Evolutionary conservation across 2,888 invertebrate genomes (phyloP).

Genomic region (Automeris io): DNA sequence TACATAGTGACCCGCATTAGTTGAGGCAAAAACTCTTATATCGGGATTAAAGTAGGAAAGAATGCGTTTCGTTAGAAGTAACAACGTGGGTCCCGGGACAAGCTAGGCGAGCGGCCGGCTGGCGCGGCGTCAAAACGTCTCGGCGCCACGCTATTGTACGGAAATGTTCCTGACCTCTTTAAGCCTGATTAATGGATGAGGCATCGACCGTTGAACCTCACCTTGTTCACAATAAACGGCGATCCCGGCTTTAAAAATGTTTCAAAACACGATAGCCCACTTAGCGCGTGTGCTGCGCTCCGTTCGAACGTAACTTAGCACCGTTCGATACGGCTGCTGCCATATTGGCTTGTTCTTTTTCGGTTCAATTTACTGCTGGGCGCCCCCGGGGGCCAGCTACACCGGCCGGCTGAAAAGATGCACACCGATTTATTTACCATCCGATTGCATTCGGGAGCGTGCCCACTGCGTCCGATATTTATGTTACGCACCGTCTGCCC

Average conservation of each 20-base stretch:
- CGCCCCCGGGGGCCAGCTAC: conserved; percentile 53
- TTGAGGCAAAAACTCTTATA: conserved; percentile 1
- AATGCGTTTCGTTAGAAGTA: conserved; percentile 4
- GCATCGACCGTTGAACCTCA: conserved; percentile 34
- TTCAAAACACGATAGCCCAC: conserved; percentile 72
- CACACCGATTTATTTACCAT: conserved; percentile 55
- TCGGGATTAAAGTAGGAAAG: conserved; percentile 4
- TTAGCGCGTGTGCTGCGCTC: conserved; percentile 61
- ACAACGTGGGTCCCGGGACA: conserved; percentile 16
- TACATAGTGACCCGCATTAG: not conserved
- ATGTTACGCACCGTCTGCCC: conserved; percentile 48
- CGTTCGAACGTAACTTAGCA: conserved; percentile 61
- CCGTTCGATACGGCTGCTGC: conserved; percentile 62
- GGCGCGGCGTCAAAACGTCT: conserved; percentile 33
- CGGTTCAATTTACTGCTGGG: conserved; percentile 63
- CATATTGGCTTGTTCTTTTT: conserved; percentile 67
- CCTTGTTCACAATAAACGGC: conserved; percentile 45
- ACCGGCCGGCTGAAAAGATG: conserved; percentile 52
- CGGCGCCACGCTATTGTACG: conserved; percentile 34
- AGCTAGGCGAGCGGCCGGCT: conserved; percentile 8
- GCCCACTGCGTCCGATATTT: conserved; percentile 62
- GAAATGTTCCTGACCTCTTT: conserved; percentile 43
- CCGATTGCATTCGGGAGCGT: conserved; percentile 61
- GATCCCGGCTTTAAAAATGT: conserved; percentile 57
- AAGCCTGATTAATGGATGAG: conserved; percentile 57